Base-by-base conservation (phyloP, 2,797 vertebrate species). In the Tenualosa thibaudeaui region DNA sequence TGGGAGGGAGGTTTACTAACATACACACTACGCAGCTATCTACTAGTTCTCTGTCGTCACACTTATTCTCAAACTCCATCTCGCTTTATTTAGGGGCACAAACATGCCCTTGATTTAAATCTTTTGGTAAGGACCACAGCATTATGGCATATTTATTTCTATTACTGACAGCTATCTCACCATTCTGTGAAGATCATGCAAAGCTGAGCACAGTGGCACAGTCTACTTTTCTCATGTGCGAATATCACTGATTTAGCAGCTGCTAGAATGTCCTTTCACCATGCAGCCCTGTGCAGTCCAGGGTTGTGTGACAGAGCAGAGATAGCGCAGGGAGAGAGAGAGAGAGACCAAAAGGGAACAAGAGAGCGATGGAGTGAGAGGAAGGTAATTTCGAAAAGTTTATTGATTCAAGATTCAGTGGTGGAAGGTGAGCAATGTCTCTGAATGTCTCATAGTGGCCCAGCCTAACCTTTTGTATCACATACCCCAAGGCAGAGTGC, bases 311-410 rank as follows among this genome's bases (percentile, higher is more conserved):
- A 75, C 17, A 17, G 31, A 75, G 31, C 13, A 31, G 68, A 43
- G 31, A 7, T 3, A 4, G 46, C 46, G 46, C 46, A 43, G 31
- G 6, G 68, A 43, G 37, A 75, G 31, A 75, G 40, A 75, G 31
- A 40, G 37, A 31, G 40, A 17, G 37, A 31, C 4, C 19, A 24
- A 24, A 5, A 68, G 26, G 7, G 62, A 40, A 5, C 31, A 19
- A 58, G 56, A 22, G 15, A 5, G 54, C 5, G 31, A 40, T 13
- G 5, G 68, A 75, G 68, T 15, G 68, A 75, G 37, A 75, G 68
- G 68, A 75, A 40, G 68, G 68, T 84, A 51, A 24, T 75, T 50
- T 75, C 62, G 22, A 49, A 75, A 40, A 22, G 49, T 71, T 17
- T 68, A 84, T 50, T 54, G 62, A 53, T 84, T 53, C 4, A 40